Percentiles rank a stretch among this genome's conserved stretches.
Conservation (phyloP, 2,888 invertebrate genomes). For the Tolmerus cingulatus region DNA sequence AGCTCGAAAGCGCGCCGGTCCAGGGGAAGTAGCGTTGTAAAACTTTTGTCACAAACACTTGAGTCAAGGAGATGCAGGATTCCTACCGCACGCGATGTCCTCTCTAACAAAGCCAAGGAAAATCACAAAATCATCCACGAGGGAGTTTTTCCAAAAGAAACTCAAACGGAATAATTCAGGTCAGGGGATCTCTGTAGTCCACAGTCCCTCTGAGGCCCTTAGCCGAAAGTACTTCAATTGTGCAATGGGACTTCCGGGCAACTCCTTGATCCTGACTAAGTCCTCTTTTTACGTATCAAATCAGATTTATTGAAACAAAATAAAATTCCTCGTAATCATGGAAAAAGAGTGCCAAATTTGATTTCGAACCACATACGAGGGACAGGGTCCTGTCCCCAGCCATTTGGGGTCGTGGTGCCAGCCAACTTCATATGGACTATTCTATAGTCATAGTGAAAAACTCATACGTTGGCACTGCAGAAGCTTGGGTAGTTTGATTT, state of each 20-base stretch:
- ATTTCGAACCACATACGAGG: conserved; percentile 44
- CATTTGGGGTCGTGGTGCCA: conserved; percentile 40
- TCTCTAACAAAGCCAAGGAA: neutral
- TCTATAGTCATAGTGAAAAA: neutral
- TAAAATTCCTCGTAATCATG: conserved; percentile 38
- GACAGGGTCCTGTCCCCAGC: neutral
- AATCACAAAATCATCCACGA: conserved; percentile 1
- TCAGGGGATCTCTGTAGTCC: neutral
- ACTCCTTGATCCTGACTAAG: conserved; percentile 24
- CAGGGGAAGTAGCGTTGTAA: conserved; percentile 9
- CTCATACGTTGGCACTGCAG: neutral
- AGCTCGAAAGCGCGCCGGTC: neutral
- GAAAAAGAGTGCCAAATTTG: conserved; percentile 43
- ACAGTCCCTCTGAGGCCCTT: neutral
- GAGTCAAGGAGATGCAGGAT: neutral
- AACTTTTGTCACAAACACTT: conserved; percentile 35
- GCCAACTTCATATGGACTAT: neutral
- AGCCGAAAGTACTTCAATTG: neutral
- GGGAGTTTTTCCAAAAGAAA: neutral
- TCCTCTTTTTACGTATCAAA: conserved; percentile 11
- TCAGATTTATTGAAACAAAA: conserved; percentile 42
- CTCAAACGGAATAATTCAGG: conserved; percentile 25
- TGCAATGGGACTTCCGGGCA: neutral
- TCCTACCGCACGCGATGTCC: neutral
- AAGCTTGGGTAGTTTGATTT: neutral